Base-by-base conservation (phyloP, 2,113 vertebrate genomes). In the Rhea americana region DNA sequence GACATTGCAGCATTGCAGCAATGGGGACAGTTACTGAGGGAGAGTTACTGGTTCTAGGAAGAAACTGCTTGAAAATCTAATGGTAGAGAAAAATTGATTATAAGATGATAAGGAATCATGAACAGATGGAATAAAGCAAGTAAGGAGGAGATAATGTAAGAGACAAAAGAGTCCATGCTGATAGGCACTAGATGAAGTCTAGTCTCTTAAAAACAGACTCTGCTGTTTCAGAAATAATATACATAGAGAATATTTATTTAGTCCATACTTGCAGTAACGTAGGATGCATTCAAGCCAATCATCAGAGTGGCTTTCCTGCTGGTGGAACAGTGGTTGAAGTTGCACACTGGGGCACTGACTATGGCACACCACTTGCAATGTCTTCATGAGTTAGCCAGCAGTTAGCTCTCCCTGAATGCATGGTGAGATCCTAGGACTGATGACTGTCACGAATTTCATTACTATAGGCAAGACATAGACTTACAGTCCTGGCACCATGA, bases 21-120 rank as follows among this genome's bases (percentile, higher is more conserved):
- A 79, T 8, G 4, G 4, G 5, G 25, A 45, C 5, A 47, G 0
- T 43, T 87, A 15, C 0, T 0, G 2, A 3, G 8, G 0, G 1
- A 59, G 5, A 91, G 32, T 7, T 7, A 43, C 8, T 19, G 4
- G 7, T 62, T 91, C 26, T 41, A 55, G 7, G 15, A 68, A 80
- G 37, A 83, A 62, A 32, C 5, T 10, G 1, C 1, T 13, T 59
- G 22, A 53, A 45, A 62, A 79, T 53, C 35, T 79, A 37, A 43
- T 61, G 5, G 6, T 13, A 82, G 58, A 65, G 8, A 22, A 82
- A 85, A 76, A 61, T 20, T 30, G 7, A 61, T 6, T 4, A 35
- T 7, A 35, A 15, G 3, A 56, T 61, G 24, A 59, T 84, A 86
- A 81, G 4, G 24, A 74, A 89, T 30, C 7, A 13, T 58, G 28